phyloP scores from a whole-genome alignment of 2,888 invertebrate genomes.

The Leptinotarsa rubiginosa region DNA sequence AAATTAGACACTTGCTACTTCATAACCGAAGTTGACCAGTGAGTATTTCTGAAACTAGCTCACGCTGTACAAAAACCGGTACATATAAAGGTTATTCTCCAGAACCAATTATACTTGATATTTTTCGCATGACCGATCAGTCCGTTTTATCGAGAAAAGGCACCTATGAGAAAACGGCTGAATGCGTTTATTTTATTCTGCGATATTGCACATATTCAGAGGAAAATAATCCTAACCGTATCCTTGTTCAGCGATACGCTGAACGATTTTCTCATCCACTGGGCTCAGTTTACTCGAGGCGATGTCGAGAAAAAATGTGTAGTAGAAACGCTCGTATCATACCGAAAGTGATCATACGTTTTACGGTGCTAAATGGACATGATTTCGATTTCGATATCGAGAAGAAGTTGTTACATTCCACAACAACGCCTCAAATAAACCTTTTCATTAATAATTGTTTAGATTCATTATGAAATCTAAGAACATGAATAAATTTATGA shows the following conservation, averaged over 20 bases:
- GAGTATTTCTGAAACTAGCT: neutral
- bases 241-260: neutral
- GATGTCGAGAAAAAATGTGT: neutral
- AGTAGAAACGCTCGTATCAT: neutral
- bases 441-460: no score
- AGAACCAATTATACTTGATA: conserved; percentile 11
- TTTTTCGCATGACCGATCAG: conserved; percentile 15
- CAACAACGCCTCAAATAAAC: neutral
- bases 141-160: conserved; percentile 18
- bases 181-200: conserved; percentile 11
- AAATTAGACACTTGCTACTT: neutral
- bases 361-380: neutral
- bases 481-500: no score
- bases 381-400: neutral
- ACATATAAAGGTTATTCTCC: neutral
- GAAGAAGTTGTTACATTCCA: neutral
- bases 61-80: neutral
- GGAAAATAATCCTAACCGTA: conserved; percentile 10
- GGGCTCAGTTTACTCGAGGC: neutral
- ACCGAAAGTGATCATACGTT: neutral
- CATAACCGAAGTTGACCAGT: neutral
- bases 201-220: conserved; percentile 13
- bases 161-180: conserved; percentile 17
- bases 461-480: no score
- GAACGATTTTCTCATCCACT: conserved; percentile 6